A percentile compares a stretch with the other conserved stretches of the same genome.
Conservation (phyloP, 2,888 invertebrate genomes). For the Esperia sulphurella region DNA sequence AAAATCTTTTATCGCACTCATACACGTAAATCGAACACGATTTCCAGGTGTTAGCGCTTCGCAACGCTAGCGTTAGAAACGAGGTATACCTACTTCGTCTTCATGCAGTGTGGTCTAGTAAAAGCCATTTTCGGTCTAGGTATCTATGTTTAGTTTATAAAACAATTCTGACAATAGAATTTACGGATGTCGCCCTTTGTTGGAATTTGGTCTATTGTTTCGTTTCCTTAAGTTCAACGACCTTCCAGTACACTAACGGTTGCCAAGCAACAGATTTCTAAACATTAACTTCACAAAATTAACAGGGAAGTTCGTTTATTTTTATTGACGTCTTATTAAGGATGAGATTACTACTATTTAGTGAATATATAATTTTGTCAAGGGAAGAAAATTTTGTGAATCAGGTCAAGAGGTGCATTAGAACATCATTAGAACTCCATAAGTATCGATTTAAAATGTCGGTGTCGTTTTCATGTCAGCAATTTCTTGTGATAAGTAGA, state of each 20-base stretch:
- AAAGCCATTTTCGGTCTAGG: no score
- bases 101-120: no score
- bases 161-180: no score
- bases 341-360: conserved; percentile 14
- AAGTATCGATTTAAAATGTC: conserved; percentile 31
- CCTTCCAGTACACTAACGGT: conserved; percentile 23
- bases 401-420: conserved; percentile 40
- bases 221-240: conserved; percentile 1
- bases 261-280: conserved; percentile 52
- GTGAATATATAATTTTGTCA: not conserved
- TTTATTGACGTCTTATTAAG: conserved; percentile 17
- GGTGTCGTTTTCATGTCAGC: not conserved
- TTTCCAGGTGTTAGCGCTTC: no score
- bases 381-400: conserved; percentile 13
- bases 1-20: no score
- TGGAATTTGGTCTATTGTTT: no score
- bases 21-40: no score
- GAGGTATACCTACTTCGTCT: no score
- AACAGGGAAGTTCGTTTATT: conserved; percentile 20
- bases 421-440: conserved; percentile 30
- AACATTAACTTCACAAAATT: conserved; percentile 34
- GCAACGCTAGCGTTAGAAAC: no score
- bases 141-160: no score
- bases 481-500: no score
- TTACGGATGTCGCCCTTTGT: no score